Conservation (phyloP, 2,888 invertebrate genomes). For the Mechanitis messenoides region DNA sequence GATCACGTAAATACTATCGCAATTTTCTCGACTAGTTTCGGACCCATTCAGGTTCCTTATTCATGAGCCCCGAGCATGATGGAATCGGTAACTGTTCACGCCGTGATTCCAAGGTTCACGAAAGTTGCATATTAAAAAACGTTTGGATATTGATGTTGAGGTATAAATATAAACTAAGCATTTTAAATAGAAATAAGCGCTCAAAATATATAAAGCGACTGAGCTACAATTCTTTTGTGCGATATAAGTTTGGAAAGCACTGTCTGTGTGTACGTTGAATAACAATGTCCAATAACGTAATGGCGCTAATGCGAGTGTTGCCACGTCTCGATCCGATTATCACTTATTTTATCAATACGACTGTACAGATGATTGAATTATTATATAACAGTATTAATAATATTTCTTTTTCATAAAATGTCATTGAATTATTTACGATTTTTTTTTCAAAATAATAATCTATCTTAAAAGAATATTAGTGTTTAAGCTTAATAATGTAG, state of each 20-base stretch:
- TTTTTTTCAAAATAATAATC: too few relatives aligned
- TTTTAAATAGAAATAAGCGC: not conserved
- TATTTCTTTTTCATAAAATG: too few relatives aligned
- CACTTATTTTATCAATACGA: constrained; percentile 4
- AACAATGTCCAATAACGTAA: constrained; percentile 6
- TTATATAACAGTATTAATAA: not conserved
- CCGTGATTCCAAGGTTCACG: too few relatives aligned
- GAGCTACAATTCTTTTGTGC: not conserved
- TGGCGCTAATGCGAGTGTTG: constrained; percentile 3
- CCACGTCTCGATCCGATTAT: not conserved
- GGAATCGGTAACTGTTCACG: too few relatives aligned
- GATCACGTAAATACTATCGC: too few relatives aligned
- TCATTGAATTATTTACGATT: not conserved
- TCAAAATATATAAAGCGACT: not conserved
- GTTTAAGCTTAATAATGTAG: too few relatives aligned
- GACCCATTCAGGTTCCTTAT: too few relatives aligned
- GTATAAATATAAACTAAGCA: not conserved
- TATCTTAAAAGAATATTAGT: too few relatives aligned
- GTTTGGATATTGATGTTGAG: too few relatives aligned
- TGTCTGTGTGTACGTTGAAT: constrained; percentile 2
- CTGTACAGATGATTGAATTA: not conserved
- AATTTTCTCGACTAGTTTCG: too few relatives aligned
- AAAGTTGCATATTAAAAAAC: too few relatives aligned
- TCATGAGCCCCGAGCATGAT: too few relatives aligned
- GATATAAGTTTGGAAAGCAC: constrained; percentile 42